Percentiles rank a stretch among this genome's conserved stretches.
phyloP scores from a whole-genome alignment of 2,797 vertebrate species.

The Coracias cyanogaster region DNA sequence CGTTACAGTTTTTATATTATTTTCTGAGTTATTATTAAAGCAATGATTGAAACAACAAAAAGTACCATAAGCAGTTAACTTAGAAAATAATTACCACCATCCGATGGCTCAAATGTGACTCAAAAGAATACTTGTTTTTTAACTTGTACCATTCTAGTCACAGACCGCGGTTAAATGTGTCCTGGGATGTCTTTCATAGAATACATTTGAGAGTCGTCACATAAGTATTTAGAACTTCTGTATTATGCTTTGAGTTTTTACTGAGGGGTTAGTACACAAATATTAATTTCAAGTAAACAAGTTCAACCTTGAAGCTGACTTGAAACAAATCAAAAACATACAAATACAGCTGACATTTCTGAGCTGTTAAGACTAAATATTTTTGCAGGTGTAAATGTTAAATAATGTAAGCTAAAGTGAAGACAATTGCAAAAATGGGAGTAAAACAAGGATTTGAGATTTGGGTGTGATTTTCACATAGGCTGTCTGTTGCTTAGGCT shows the following conservation, averaged over 20 bases:
- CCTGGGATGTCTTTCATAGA: background rate
- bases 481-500: background rate
- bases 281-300: background rate
- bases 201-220: background rate
- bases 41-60: background rate
- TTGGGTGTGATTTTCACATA: background rate
- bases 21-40: background rate
- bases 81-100: background rate
- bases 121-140: background rate
- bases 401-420: background rate
- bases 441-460: background rate
- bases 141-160: background rate
- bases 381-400: conserved; percentile 10
- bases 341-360: background rate
- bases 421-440: background rate
- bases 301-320: background rate
- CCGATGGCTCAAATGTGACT: background rate
- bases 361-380: background rate
- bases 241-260: background rate
- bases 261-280: background rate
- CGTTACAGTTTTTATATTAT: background rate
- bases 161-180: background rate
- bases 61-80: background rate
- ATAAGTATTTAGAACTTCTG: background rate
- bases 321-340: background rate